Base-by-base conservation (phyloP, 2,797 vertebrate genomes). In the Bovichtus variegatus region DNA sequence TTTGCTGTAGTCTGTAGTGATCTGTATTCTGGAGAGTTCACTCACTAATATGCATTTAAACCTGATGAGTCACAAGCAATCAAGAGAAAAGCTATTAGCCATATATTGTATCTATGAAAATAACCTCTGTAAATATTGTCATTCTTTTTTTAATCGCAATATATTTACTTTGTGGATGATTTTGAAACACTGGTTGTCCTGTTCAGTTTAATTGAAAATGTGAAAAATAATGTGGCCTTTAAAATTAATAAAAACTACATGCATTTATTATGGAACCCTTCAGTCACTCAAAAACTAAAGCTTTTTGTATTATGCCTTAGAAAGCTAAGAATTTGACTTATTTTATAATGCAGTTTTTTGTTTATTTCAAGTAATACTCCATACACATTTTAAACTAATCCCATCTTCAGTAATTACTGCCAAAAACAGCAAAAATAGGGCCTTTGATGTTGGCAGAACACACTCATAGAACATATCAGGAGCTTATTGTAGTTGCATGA, bases 161-260 rank as follows among this genome's bases (percentile, higher is more conserved):
- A 43, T 12, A 31, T 79, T 78, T 76, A 57, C 55, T 38, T 50
- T 44, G 16, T 64, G 58, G 64, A 31, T 49, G 40, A 60, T 71
- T 83, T 74, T 62, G 53, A 81, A 82, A 87, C 82, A 88, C 80
- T 83, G 79, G 67, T 70, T 85, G 9, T 68, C 55, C 11, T 65
- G 27, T 68, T 63, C 8, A 66, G 40, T 75, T 68, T 2, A 36
- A 54, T 59, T 64, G 63, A 74, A 69, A 71, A 74, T 78, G 71
- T 80, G 62, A 61, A 80, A 65, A 41, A 61, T 81, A 18, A 31
- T 60, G 70, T 82, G 83, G 67, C 72, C 81, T 87, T 89, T 78
- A 74, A 73, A 78, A 79, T 76, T 0, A 90, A 91, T 87, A 84
- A 90, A 90, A 72, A 53, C 13, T 0, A 54, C 16, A 49, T 81